Conservation (phyloP, 2,888 invertebrate genomes). For the Epirrita christyi region DNA sequence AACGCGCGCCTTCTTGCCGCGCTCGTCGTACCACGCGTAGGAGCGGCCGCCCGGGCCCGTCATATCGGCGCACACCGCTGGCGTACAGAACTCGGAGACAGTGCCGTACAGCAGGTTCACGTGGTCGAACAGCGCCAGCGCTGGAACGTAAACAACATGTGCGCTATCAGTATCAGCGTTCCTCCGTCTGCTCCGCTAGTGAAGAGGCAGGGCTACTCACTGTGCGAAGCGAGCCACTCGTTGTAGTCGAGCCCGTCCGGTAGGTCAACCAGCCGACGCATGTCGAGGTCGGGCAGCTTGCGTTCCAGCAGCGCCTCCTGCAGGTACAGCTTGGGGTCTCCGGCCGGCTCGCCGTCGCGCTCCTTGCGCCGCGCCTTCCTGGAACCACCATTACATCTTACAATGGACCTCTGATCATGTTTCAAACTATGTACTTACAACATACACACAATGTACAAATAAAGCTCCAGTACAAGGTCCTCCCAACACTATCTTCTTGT, state of each 20-base stretch:
- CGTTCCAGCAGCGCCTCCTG: constrained; percentile 97
- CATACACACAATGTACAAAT: background rate
- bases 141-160: constrained; percentile 76
- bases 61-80: constrained; percentile 98
- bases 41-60: constrained; percentile 97
- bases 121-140: constrained; percentile 99
- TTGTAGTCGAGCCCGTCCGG: constrained; percentile 98
- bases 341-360: constrained; percentile 90
- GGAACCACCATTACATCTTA: constrained; percentile 47
- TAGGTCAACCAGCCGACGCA: constrained; percentile 96
- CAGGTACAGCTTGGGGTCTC: constrained; percentile 96
- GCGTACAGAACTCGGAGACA: constrained; percentile 99
- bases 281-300: constrained; percentile 96
- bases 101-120: constrained; percentile 99
- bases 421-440: no score
- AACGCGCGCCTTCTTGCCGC: constrained; percentile 98
- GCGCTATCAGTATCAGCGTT: background rate
- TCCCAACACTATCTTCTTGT: no score
- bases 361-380: constrained; percentile 99
- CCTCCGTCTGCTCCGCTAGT: no score
- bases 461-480: no score
- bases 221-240: constrained; percentile 99
- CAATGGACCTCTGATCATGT: background rate
- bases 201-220: constrained; percentile 81
- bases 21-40: constrained; percentile 99